Evolutionary conservation across 2,888 invertebrate species (phyloP).

Genomic region (Teleogryllus oceanicus): DNA sequence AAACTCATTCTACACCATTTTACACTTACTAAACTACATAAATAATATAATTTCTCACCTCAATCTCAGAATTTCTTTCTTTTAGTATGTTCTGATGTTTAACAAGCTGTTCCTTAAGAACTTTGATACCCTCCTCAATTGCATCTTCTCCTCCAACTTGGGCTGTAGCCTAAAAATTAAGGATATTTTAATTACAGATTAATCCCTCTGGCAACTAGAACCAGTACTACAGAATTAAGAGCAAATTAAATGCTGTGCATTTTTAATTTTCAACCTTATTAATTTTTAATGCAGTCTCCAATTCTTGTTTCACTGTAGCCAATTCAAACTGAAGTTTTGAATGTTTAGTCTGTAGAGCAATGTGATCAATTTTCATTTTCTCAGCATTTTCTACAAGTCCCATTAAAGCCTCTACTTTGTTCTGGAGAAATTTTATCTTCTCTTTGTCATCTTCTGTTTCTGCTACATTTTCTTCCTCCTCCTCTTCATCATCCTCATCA

Average conservation of each 20-base stretch:
- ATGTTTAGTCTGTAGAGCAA: not conserved
- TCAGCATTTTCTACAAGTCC: not conserved
- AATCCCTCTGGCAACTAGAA: too few relatives aligned
- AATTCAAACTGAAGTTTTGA: slow-evolving; percentile 26
- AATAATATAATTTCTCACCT: too few relatives aligned
- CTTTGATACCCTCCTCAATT: not conserved
- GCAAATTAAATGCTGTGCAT: not conserved
- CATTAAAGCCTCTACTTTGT: not conserved
- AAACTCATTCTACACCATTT: too few relatives aligned
- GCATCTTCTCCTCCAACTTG: not conserved
- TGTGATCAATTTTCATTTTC: not conserved
- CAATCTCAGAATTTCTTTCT: slow-evolving; percentile 12
- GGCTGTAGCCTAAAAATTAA: slow-evolving; percentile 11
- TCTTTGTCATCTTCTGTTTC: not conserved
- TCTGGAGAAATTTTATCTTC: not conserved
- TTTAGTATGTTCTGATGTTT: not conserved
- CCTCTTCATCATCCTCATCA: not conserved
- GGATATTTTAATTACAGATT: not conserved
- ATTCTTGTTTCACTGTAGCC: not conserved
- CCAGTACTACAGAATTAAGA: not conserved
- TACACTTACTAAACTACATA: too few relatives aligned
- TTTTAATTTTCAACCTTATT: not conserved
- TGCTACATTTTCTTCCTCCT: not conserved
- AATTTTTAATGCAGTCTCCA: not conserved
- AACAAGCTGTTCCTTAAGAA: not conserved